phyloP scores from a whole-genome alignment of 2,797 vertebrate genomes.

The Phrynocephalus vlangalii region DNA sequence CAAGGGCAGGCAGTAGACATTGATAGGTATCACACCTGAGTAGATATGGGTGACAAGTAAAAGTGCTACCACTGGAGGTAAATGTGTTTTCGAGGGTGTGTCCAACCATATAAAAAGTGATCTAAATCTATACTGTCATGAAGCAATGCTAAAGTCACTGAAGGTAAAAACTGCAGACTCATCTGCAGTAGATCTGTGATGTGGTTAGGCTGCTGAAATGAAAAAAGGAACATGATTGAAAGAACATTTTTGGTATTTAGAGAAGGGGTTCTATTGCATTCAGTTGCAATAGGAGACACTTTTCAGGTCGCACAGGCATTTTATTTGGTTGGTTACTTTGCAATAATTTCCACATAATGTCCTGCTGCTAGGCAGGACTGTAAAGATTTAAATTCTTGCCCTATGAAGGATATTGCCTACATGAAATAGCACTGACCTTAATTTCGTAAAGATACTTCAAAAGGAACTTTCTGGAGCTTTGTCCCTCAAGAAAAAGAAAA shows the following conservation, averaged over 20 bases:
- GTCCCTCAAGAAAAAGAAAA: neutral
- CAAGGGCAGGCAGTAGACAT: slow-evolving; percentile 29
- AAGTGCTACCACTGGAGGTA: slow-evolving; percentile 7
- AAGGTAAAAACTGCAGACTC: slow-evolving; percentile 7
- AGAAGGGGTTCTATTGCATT: neutral
- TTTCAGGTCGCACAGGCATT: neutral
- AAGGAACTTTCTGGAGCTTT: neutral
- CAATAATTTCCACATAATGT: neutral
- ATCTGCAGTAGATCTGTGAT: neutral
- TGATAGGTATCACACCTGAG: slow-evolving; percentile 15
- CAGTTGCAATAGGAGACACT: neutral
- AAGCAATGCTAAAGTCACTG: slow-evolving; percentile 12
- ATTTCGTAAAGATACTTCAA: neutral
- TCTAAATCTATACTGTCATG: slow-evolving; percentile 12
- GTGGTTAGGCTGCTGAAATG: neutral
- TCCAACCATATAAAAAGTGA: slow-evolving; percentile 20
- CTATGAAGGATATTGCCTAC: neutral
- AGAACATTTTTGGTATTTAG: neutral
- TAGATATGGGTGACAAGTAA: neutral
- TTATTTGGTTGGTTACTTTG: neutral
- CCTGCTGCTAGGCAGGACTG: neutral
- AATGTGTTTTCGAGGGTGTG: slow-evolving; percentile 22
- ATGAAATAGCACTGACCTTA: neutral
- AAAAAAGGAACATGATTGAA: neutral
- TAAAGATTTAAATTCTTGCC: neutral